These are phyloP conservation scores for Gephyroberyx darwinii DNA, from an alignment of 2,797 vertebrate genomes.

Conservation along the genomic window DNA sequence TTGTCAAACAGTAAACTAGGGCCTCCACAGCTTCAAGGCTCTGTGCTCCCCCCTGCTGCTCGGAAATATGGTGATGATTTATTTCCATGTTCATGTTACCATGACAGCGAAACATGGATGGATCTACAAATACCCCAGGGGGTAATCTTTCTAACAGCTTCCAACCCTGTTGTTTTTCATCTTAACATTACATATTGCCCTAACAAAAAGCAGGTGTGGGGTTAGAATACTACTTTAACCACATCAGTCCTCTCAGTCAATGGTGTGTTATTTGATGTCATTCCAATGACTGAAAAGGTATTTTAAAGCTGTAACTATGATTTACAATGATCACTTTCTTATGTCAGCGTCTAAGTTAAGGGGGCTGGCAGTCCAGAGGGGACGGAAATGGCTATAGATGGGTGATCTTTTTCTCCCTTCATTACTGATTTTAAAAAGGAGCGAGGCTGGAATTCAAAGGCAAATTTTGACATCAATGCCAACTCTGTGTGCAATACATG, in stretches of 20 bases:
- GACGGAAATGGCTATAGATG: constrained; percentile 49
- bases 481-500: constrained; percentile 44
- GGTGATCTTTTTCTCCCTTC: constrained; percentile 41
- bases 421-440: constrained; percentile 44
- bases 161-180: constrained; percentile 63
- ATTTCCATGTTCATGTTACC: constrained; percentile 66
- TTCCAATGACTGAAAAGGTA: constrained; percentile 71
- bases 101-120: constrained; percentile 68
- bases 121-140: constrained; percentile 61
- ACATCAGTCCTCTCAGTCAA: constrained; percentile 60
- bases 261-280: constrained; percentile 74
- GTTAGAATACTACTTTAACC: constrained; percentile 65
- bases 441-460: constrained; percentile 60
- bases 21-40: constrained; percentile 34
- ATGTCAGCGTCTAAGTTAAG: constrained; percentile 51
- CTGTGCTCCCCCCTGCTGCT: constrained; percentile 39
- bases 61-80: constrained; percentile 57
- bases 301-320: constrained; percentile 73
- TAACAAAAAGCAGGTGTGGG: constrained; percentile 80
- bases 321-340: constrained; percentile 76
- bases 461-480: constrained; percentile 56
- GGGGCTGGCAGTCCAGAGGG: constrained; percentile 30
- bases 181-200: constrained; percentile 67
- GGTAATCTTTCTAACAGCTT: constrained; percentile 74
- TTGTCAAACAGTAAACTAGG: constrained; percentile 45